Base-by-base conservation (phyloP, 2,113 vertebrate species). In the Ivindomyrus marchei region DNA sequence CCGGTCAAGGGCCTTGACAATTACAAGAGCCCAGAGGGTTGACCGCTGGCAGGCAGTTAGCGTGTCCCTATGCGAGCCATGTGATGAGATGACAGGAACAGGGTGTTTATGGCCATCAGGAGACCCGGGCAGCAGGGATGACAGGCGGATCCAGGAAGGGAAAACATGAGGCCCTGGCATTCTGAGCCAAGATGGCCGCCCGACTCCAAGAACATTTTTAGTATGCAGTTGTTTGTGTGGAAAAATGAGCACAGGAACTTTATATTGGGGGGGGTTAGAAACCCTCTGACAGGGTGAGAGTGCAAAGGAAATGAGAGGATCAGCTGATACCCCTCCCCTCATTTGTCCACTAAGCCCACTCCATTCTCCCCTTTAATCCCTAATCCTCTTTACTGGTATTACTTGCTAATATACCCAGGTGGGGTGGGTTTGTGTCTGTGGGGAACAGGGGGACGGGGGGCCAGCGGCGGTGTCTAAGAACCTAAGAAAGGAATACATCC, bases 331-430 rank as follows among this genome's bases (percentile, higher is more conserved):
- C 84, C 21, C 9, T 17, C 31, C 45, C 62, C n/a, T 27, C 85
- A 88, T 70, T 87, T 62, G 87, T 66, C 50, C 8, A 58, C 85
- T 49, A 49, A 86, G 36, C 27, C 92, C 88, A 91, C 87, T 88
- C 89, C 88, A 86, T 92, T 77, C 89, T 77, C 91, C 91, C 90
- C 58, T 92, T 90, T 80, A 91, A 94, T 83, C 90, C 89, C 92
- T 93, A 93, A 92, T 91, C 91, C 92, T 92, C 94, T 94, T 93
- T 90, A 92, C 94, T 93, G 91, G 93, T 91, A 90, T 92, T 92
- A 92, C 47, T 94, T 93, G 91, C 90, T 94, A 93, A 94, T 94
- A 92, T 91, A 93, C 90, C 90, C 92, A 91, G 91, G 85, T 53
- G 31, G 50, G 85, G 47, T 27, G 50, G 31, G 50, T 50, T 47